Evolutionary conservation across 2,797 vertebrate genomes (phyloP), one percentile per base, ranked within the genome.

Genomic region (Cottoperca gobio): DNA sequence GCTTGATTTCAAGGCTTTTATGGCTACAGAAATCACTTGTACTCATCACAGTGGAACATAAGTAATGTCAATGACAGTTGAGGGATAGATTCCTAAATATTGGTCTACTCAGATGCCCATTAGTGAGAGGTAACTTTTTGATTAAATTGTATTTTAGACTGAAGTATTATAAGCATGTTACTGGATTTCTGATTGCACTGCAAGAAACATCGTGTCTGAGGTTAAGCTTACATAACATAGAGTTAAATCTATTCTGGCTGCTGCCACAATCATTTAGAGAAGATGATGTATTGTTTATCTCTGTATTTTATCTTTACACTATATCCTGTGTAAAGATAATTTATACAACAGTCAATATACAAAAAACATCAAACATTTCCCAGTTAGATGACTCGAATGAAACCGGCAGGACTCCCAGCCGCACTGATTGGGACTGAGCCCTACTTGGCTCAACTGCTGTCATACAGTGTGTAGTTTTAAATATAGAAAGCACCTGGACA

Each of bases 141-240:
- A 50, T 21, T 17, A 2, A 28, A 63, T 40, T 24, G 9, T 39
- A 14, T 39, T 57, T n/a, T 16, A 33, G 19, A 39, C 23, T 66
- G 11, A 7, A 49, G 43, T 31, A 31, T 48, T 17, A 16, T 5
- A 14, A 24, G 14, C 7, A 13, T 33, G 8, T 35, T 8, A 37
- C 8, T 40, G 3, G 3, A n/a, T n/a, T n/a, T 63, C 6, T n/a
- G n/a, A 69, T 17, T 35, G 4, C 19, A 16, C 17, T 37, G 12
- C 24, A 24, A 9, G 31, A 64, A 58, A 43, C 31, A 45, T 12
- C n/a, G 17, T 48, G 17, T 17, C 21, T 17, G 4, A 35, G n/a
- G 12, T 70, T 40, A 40, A 31, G 45, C 17, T 39, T 49, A 43
- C 43, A 70, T 43, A 6, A 55, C 65, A 72, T 33, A 37, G 13